Evolutionary conservation across 1,140 invertebrate genomes (phyloP), one percentile per base, ranked within the genome.

Genomic region (Mamestra configurata): DNA sequence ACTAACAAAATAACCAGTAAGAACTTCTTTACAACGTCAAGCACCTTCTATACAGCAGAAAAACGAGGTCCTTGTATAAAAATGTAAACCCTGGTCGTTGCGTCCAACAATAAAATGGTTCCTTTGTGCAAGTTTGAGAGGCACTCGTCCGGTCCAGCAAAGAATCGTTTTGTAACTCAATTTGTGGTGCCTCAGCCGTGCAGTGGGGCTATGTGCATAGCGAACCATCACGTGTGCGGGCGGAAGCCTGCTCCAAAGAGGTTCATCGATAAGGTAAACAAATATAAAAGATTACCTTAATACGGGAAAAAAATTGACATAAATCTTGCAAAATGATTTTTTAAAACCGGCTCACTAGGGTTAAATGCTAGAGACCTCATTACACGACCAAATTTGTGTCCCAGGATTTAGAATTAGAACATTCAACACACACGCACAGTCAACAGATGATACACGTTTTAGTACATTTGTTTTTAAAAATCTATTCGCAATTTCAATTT

Each of bases 141-240:
- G 83, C 89, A 79, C 83, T 80, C 80, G 70, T 40, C 57, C 71
- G 82, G 83, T 75, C 81, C 81, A 77, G 82, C 81, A 90, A 91
- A 92, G 90, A 93, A 93, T 90, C 92, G 92, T 91, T 93, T 92
- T 92, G 92, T 92, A 92, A 93, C 91, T 92, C 92, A 92, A 92
- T 93, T 93, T 92, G 91, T 61, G 90, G 89, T 78, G 85, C 88
- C 86, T 90, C 86, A 87, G 89, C 79, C 8, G 71, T 11, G 51
- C 35, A 27, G 18, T 27, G 46, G 81, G 86, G 81, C 85, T 89
- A 84, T 85, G 89, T 86, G 81, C 75, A 84, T 76, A 49, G 46
- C 27, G 49, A 35, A 8, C 43, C 40, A 35, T 51, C 46, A 37
- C 18, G 53, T 35, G 46, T 59, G 4, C 13, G 57, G 49, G 8